Percentiles rank a stretch among this genome's conserved stretches.
Evolutionary conservation across 2,888 invertebrate genomes (phyloP).

Genomic region (Luffia ferchaultella): DNA sequence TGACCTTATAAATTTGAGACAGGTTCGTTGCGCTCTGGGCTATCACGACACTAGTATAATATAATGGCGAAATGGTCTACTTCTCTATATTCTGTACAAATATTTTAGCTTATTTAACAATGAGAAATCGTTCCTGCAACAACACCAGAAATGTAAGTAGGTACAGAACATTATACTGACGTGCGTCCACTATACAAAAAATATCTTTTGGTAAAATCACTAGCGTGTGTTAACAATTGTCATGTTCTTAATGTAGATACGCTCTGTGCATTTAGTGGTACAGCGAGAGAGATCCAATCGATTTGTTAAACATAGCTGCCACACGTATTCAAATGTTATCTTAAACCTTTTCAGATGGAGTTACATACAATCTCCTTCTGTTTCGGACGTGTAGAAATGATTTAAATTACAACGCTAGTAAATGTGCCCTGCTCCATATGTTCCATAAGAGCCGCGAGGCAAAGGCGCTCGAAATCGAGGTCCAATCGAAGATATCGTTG

Average conservation of each 20-base stretch:
- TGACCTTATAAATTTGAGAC: too few relatives aligned
- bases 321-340: background rate
- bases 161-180: too few relatives aligned
- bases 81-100: too few relatives aligned
- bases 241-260: background rate
- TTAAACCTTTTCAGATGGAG: slow-evolving; percentile 12
- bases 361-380: slow-evolving; percentile 12
- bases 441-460: slow-evolving; percentile 12
- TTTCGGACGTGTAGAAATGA: slow-evolving; percentile 12
- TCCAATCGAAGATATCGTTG: slow-evolving; percentile 63
- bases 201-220: too few relatives aligned
- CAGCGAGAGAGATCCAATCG: background rate
- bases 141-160: too few relatives aligned
- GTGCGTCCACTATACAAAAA: too few relatives aligned
- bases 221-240: background rate
- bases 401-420: slow-evolving; percentile 10
- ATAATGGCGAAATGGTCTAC: too few relatives aligned
- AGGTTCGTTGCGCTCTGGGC: too few relatives aligned
- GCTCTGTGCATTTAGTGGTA: background rate
- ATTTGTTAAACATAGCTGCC: background rate
- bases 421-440: slow-evolving; percentile 10
- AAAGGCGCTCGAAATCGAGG: slow-evolving; percentile 20
- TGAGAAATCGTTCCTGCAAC: too few relatives aligned
- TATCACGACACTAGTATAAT: too few relatives aligned
- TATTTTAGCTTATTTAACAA: too few relatives aligned